A percentile compares a stretch with the other conserved stretches of the same genome.
These are phyloP conservation scores for Sialia sialis DNA, from an alignment of 2,113 vertebrate genomes.

Conservation along the genomic window DNA sequence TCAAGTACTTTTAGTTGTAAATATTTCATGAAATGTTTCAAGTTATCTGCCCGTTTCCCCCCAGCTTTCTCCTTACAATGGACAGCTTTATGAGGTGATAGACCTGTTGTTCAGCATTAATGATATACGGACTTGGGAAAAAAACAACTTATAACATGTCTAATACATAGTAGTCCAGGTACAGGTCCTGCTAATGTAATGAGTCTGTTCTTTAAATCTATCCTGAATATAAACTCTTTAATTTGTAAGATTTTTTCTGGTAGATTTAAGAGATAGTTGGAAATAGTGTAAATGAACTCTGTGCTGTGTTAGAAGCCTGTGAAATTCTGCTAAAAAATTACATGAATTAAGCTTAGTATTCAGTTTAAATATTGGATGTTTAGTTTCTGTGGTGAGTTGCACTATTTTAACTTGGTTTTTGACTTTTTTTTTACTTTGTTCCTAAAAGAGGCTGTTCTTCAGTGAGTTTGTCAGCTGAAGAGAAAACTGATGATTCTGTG, in stretches of 20 bases:
- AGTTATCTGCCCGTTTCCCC: neutral
- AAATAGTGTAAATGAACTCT: neutral
- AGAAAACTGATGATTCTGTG: neutral
- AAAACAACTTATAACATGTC: neutral
- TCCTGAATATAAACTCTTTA: neutral
- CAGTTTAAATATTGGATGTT: neutral
- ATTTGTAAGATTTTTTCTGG: neutral
- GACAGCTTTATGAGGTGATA: neutral
- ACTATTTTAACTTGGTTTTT: neutral
- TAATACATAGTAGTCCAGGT: neutral
- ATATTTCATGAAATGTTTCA: neutral
- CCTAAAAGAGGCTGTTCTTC: neutral
- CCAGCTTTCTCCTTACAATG: accelerated
- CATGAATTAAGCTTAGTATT: neutral
- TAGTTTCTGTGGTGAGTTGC: neutral
- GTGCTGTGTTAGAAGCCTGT: neutral
- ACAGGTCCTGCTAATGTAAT: neutral
- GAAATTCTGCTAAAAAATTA: neutral
- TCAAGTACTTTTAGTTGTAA: neutral
- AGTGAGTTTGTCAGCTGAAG: neutral
- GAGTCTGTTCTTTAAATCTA: neutral
- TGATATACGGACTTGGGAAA: neutral
- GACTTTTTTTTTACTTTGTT: neutral
- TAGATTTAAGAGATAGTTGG: neutral
- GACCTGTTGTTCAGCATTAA: neutral